Percentiles rank a stretch among this genome's conserved stretches.
Conservation (phyloP, 2,888 invertebrate species). For the Thecophora atra region DNA sequence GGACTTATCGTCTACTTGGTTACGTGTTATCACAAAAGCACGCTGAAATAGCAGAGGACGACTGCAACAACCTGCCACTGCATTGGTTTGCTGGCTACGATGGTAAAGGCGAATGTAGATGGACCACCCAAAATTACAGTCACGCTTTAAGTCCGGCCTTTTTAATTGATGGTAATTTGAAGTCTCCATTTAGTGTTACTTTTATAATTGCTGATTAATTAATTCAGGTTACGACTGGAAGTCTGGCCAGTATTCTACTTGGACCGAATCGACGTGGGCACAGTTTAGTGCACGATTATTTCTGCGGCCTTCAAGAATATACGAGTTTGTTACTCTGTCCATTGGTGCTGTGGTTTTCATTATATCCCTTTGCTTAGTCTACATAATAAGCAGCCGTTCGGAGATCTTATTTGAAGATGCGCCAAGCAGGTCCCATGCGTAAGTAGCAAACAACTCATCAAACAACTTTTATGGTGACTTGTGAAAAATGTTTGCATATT, state of each 20-base stretch:
- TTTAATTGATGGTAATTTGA: constrained; percentile 69
- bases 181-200: constrained; percentile 13
- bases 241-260: constrained; percentile 82
- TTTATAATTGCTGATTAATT: constrained; percentile 8
- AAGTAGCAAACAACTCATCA: constrained; percentile 49
- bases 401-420: constrained; percentile 63
- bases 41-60: constrained; percentile 58
- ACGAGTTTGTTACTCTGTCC: constrained; percentile 61
- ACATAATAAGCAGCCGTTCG: constrained; percentile 62
- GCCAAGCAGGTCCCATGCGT: constrained; percentile 60
- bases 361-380: constrained; percentile 63
- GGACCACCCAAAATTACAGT: constrained; percentile 78
- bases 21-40: constrained; percentile 57
- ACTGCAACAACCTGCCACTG: constrained; percentile 67
- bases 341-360: constrained; percentile 62
- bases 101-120: constrained; percentile 75
- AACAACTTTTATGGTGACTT: too few species aligned
- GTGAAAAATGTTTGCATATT: too few species aligned
- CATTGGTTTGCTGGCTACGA: constrained; percentile 76
- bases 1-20: constrained; percentile 63
- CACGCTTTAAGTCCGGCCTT: constrained; percentile 87
- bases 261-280: constrained; percentile 90
- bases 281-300: constrained; percentile 80
- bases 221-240: constrained; percentile 77
- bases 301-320: constrained; percentile 71